Evolutionary conservation across 1,140 invertebrate genomes (phyloP), one percentile per base, ranked within the genome.

Genomic region (Zaprionus vittiger): DNA sequence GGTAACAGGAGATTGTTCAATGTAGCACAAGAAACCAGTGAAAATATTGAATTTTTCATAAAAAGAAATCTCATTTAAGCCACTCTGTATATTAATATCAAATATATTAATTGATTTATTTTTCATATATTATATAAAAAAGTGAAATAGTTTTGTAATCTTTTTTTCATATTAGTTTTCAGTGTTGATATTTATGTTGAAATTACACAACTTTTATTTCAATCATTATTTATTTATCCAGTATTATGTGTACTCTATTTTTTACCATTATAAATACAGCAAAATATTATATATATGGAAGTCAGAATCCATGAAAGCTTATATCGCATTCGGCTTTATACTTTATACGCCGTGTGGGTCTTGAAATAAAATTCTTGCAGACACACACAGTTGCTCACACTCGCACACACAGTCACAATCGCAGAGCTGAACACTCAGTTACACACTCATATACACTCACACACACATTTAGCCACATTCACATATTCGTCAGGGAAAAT

Each of bases 391-490:
- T 15, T 4, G 6, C 37, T 4, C 69, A 54, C 69, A 69, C 11
- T 3, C 69, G 47, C 68, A 69, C 57, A 20, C 41, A 26, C 34
- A 55, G 56, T 24, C 61, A 24, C 24, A 64, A 24, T 52, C 11
- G 12, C 59, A 47, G 12, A 44, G 41, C 41, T 14, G 20, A 41
- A 38, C 70, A 72, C 55, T 44, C 67, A 62, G 56, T 67, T 47
- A 54, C 47, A 86, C 49, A 37, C 65, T 20, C 47, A 67, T 56
- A 70, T 57, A 77, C 24, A 38, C 54, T 54, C 44, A 44, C 24
- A 62, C 54, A 60, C 65, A 78, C 77, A 80, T 71, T 86, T 78
- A 74, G 79, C 65, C 81, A 84, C 81, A 84, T 80, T 81, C 80
- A 76, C 63, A 83, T 69, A 79, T 71, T 77, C 73, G 73, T 72